Conservation (phyloP, 53 echinoderm and acorn worm genomes). For the Pentamera pediparva region DNA sequence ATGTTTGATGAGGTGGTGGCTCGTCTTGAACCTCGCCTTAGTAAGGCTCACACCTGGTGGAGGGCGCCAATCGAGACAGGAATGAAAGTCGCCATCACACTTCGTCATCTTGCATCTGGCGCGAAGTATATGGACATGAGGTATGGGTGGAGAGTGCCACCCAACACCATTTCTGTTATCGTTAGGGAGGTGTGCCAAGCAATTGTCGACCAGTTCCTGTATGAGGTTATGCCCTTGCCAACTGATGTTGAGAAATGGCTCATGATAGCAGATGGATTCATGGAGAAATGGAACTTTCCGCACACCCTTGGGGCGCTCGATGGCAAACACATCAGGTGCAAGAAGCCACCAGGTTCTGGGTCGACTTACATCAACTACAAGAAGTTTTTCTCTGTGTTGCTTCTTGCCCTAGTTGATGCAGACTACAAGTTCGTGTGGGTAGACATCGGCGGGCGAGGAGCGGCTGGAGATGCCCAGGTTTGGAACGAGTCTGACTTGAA, state of each 20-base stretch:
- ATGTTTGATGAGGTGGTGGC: conserved; percentile 44
- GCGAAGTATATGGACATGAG: conserved; percentile 27
- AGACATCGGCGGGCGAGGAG: conserved; percentile 1
- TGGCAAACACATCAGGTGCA: conserved; percentile 36
- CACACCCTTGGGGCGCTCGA: conserved; percentile 24
- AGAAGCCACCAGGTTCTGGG: conserved; percentile 24
- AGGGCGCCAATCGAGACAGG: conserved; percentile 32
- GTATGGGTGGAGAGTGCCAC: conserved; percentile 34
- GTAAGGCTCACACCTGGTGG: conserved; percentile 34
- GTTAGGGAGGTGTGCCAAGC: conserved; percentile 30
- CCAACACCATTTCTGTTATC: conserved; percentile 42
- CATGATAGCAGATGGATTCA: conserved; percentile 3
- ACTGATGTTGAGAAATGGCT: conserved; percentile 17
- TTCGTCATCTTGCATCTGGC: conserved; percentile 44
- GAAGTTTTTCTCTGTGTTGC: conserved; percentile 3
- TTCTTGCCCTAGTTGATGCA: conserved; percentile 39
- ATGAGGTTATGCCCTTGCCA: conserved; percentile 15
- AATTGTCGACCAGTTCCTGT: conserved; percentile 29
- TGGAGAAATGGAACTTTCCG: conserved; percentile 30
- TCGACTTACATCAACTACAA: conserved; percentile 30
- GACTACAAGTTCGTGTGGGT: conserved; percentile 30
- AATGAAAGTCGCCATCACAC: conserved; percentile 34
- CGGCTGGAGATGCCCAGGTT: conserved; percentile 24
- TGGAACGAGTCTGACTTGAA: conserved; percentile 34
- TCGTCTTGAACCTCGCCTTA: conserved; percentile 2